Base-by-base conservation (phyloP, 2,888 invertebrate genomes). In the Perizoma affinitatum region DNA sequence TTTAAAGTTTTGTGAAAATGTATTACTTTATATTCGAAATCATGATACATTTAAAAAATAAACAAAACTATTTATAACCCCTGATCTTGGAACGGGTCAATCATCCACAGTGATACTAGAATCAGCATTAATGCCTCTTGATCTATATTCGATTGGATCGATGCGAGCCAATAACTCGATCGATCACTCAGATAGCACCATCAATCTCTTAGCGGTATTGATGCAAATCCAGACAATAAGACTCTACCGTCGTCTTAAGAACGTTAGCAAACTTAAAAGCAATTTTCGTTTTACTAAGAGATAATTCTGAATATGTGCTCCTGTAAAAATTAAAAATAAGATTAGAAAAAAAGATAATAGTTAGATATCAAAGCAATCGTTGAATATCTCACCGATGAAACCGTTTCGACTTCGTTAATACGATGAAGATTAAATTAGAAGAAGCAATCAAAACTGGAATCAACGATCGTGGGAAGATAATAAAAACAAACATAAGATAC, bases 111-210 rank as follows among this genome's bases (percentile, higher is more conserved):
- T 11, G 9, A 34, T 8, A n/a, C 4, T 38, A 38, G 38, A 6
- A 38, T 38, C 38, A 38, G 38, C 38, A n/a, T n/a, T 38, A 4
- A 6, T 38, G 38, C 0, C 10, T 56, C 55, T 45, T 43, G 35
- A 44, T 47, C 55, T 55, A 49, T 52, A 58, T 55, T 55, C 63
- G 55, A 63, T 63, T 56, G 58, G 59, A 56, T 62, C 59, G 58
- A 61, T 57, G 34, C 58, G 58, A 67, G 63, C 65, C 67, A 66
- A 64, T 66, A 68, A 63, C 63, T 68, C 69, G 66, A 67, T 70
- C 67, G 55, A 70, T 70, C 70, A 69, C 61, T 62, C 63, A 66
- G 66, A 69, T 62, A 61, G 66, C 55, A 58, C 54, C 63, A 70
- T 69, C 67, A 65, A 69, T 70, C 70, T 68, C 62, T 42, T 47